Percentiles rank a stretch among this genome's conserved stretches.
These are phyloP conservation scores for Thymelicus acteon DNA, from an alignment of 2,888 invertebrate genomes.

Conservation along the genomic window DNA sequence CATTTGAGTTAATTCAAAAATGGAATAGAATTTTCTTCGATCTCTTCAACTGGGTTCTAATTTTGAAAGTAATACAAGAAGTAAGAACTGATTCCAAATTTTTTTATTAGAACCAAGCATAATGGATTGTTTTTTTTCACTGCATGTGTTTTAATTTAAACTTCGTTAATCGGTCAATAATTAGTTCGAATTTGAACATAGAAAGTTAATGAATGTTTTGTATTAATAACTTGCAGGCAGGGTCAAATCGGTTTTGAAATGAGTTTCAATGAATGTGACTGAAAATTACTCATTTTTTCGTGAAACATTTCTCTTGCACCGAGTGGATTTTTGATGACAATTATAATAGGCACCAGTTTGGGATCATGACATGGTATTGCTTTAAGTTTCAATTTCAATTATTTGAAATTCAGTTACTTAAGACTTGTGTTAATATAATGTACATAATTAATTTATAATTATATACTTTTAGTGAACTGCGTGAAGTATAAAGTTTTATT, in stretches of 20 bases:
- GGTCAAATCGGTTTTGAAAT: too few species aligned
- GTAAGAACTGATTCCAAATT: neutral
- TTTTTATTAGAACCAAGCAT: too few species aligned
- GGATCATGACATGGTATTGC: slow-evolving; percentile 52
- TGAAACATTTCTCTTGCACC: slow-evolving; percentile 14
- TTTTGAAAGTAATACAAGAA: neutral
- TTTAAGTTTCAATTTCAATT: slow-evolving; percentile 59
- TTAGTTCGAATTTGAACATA: too few species aligned
- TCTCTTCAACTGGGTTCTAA: neutral
- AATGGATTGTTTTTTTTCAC: too few species aligned
- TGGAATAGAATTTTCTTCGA: slow-evolving; percentile 6
- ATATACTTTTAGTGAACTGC: slow-evolving; percentile 58
- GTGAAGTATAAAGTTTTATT: slow-evolving; percentile 52
- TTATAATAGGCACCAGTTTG: slow-evolving; percentile 13
- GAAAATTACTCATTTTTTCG: neutral
- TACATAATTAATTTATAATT: slow-evolving; percentile 77
- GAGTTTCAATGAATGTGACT: neutral
- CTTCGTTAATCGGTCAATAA: too few species aligned
- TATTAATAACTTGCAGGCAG: too few species aligned
- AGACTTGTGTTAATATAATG: slow-evolving; percentile 58
- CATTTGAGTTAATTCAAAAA: slow-evolving; percentile 56
- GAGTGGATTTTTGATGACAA: slow-evolving; percentile 15
- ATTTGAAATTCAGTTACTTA: slow-evolving; percentile 57
- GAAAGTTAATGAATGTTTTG: too few species aligned
- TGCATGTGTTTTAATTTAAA: too few species aligned